Percentiles rank a stretch among this genome's conserved stretches.
phyloP scores from a whole-genome alignment of 1,140 invertebrate genomes.

The Drosophila auraria region DNA sequence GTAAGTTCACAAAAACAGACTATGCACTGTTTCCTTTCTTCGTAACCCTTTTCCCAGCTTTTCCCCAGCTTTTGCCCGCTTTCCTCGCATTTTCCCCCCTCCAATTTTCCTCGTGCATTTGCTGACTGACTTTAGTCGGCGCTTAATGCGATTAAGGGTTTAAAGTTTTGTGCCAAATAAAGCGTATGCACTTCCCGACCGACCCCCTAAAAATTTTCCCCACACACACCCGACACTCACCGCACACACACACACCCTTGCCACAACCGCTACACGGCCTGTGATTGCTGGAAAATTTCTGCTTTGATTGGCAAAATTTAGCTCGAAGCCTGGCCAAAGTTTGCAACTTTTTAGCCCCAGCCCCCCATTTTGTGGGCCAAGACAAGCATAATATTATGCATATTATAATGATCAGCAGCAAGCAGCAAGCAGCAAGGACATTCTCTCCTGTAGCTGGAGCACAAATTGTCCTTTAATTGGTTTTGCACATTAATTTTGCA shows the following conservation, averaged over 20 bases:
- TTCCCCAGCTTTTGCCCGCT: neutral
- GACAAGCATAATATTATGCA: conserved; percentile 75
- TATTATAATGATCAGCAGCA: conserved; percentile 68
- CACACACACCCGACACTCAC: neutral
- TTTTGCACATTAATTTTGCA: conserved; percentile 81
- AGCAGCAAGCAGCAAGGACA: conserved; percentile 50
- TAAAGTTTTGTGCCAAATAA: conserved; percentile 80
- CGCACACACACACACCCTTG: neutral
- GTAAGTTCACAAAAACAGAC: conserved; percentile 1
- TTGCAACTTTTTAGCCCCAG: conserved; percentile 53
- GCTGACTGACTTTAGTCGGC: conserved; percentile 61
- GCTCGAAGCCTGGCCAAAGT: conserved; percentile 45
- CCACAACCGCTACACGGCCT: neutral
- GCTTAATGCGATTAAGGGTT: conserved; percentile 82
- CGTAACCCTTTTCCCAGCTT: neutral
- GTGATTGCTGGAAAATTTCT: conserved; percentile 47
- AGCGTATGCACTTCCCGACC: conserved; percentile 42
- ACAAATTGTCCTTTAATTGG: conserved; percentile 79
- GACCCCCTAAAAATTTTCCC: conserved; percentile 7
- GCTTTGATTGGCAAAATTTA: conserved; percentile 59
- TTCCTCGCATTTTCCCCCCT: neutral
- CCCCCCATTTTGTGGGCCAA: conserved; percentile 50
- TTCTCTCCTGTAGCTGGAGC: conserved; percentile 34
- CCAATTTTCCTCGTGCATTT: conserved; percentile 8
- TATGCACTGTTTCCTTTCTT: neutral